A percentile compares a stretch with the other conserved stretches of the same genome.
phyloP scores from a whole-genome alignment of 2,113 vertebrate species.

The Amphiprion ocellaris region DNA sequence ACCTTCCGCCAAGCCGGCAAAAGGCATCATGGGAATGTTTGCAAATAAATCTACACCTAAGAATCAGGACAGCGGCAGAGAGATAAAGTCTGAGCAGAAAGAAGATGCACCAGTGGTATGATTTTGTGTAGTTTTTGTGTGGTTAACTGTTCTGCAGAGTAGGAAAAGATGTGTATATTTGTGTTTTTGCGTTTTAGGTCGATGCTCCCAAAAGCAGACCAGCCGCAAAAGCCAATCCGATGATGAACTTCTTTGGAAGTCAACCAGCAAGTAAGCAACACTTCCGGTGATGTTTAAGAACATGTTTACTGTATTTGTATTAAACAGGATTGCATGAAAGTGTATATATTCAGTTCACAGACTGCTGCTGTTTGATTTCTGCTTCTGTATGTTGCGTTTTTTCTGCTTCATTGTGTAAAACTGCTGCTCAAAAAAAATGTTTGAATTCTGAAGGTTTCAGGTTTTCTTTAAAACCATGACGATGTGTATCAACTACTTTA shows the following conservation, averaged over 20 bases:
- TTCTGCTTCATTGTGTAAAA: too few species aligned
- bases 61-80: slow-evolving; percentile 81
- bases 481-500: too few species aligned
- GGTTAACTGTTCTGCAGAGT: too few species aligned
- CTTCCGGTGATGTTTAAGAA: too few species aligned
- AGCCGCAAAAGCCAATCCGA: slow-evolving; percentile 80
- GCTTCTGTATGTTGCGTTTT: too few species aligned
- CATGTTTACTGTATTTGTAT: too few species aligned
- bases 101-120: slow-evolving; percentile 84
- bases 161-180: background rate
- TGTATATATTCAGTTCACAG: too few species aligned
- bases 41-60: slow-evolving; percentile 83
- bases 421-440: too few species aligned
- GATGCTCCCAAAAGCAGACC: slow-evolving; percentile 85
- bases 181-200: slow-evolving; percentile 78
- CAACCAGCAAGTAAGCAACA: slow-evolving; percentile 89
- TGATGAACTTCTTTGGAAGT: slow-evolving; percentile 93
- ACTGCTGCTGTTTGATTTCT: too few species aligned
- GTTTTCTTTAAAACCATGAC: too few species aligned
- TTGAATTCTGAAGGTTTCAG: too few species aligned
- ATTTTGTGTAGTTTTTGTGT: background rate
- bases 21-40: slow-evolving; percentile 97
- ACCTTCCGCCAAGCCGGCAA: slow-evolving; percentile 81
- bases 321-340: too few species aligned
- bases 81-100: slow-evolving; percentile 85